Percentiles rank a stretch among this genome's conserved stretches.
Evolutionary conservation across 2,888 invertebrate species (phyloP).

Genomic region (Aleiodes alternator): DNA sequence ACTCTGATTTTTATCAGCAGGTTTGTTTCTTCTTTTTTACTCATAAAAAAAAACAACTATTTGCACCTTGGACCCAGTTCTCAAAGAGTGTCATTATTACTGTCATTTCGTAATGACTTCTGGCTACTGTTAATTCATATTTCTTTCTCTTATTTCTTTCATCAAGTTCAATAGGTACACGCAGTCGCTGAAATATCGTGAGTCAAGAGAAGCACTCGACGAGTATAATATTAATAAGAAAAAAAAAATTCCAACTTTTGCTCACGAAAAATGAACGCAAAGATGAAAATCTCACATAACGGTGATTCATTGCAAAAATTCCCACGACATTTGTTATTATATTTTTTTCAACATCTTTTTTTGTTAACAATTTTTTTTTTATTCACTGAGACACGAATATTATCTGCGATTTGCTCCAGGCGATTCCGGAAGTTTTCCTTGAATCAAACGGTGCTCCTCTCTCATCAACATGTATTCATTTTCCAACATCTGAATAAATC

Average conservation of each 20-base stretch:
- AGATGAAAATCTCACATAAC: conserved; percentile 42
- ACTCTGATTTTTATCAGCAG: conserved; percentile 54
- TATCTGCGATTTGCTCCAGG: conserved; percentile 1
- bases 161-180: conserved; percentile 52
- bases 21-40: conserved; percentile 38
- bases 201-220: conserved; percentile 54
- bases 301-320: conserved; percentile 39
- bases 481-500: background rate
- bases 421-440: conserved; percentile 36
- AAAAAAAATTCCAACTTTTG: conserved; percentile 52
- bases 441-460: conserved; percentile 28
- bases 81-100: background rate
- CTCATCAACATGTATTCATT: conserved; percentile 16
- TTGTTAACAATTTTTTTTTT: conserved; percentile 8
- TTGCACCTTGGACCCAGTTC: background rate
- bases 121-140: background rate
- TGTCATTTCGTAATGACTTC: background rate
- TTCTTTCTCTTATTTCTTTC: background rate
- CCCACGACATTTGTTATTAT: conserved; percentile 42
- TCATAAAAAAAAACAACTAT: background rate
- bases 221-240: conserved; percentile 55
- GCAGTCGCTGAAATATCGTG: conserved; percentile 59
- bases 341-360: conserved; percentile 32
- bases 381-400: conserved; percentile 21
- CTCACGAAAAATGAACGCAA: conserved; percentile 9